phyloP scores from a whole-genome alignment of 2,888 invertebrate genomes.

The Latrodectus hesperus region DNA sequence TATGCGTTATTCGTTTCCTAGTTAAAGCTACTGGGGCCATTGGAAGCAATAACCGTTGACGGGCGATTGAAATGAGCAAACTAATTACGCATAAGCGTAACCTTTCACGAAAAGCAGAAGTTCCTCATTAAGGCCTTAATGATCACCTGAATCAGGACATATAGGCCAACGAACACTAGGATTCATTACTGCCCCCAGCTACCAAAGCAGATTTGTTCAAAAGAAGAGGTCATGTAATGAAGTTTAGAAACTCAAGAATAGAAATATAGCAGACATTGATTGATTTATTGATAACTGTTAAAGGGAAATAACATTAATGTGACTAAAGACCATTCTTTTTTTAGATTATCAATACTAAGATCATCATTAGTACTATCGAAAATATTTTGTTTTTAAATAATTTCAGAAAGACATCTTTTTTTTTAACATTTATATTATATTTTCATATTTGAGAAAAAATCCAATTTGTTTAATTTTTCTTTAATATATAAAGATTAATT shows the following conservation, averaged over 20 bases:
- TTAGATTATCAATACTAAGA: too few species aligned
- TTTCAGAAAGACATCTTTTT: too few species aligned
- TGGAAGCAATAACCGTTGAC: conserved; percentile 33
- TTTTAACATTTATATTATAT: too few species aligned
- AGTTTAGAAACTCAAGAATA: conserved; percentile 23
- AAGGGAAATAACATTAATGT: too few species aligned
- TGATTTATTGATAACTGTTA: not conserved
- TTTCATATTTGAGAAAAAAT: too few species aligned
- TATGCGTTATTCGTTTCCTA: not conserved
- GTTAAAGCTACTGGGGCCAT: not conserved
- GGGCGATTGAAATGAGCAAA: conserved; percentile 28
- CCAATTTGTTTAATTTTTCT: too few species aligned
- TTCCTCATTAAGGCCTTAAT: conserved; percentile 41
- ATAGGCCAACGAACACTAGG: conserved; percentile 27
- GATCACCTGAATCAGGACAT: conserved; percentile 33
- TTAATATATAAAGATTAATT: too few species aligned
- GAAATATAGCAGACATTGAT: conserved; percentile 26
- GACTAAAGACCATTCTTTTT: too few species aligned
- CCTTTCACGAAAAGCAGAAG: conserved; percentile 20
- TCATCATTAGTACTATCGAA: too few species aligned
- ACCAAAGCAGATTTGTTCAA: conserved; percentile 37
- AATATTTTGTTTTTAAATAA: too few species aligned
- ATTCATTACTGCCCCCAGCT: conserved; percentile 25
- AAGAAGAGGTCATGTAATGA: conserved; percentile 35
- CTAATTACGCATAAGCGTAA: conserved; percentile 34